Evolutionary conservation across 2,113 vertebrate genomes (phyloP), one percentile per base, ranked within the genome.

Genomic region (Delphinapterus leucas): DNA sequence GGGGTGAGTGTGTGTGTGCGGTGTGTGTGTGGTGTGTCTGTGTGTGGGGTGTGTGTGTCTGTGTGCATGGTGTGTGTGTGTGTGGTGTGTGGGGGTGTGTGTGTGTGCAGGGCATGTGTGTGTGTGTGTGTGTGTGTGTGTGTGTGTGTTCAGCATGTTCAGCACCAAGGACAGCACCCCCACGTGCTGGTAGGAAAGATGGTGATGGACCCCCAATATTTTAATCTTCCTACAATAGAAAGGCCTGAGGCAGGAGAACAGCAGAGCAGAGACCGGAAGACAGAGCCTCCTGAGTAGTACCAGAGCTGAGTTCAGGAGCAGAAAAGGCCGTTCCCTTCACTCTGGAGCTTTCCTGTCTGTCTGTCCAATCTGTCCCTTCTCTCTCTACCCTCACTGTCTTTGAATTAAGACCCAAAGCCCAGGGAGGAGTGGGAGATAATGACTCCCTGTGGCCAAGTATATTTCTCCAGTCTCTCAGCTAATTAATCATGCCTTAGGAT

Each of bases 111-210:
- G 4, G 38, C 38, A 4, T 4, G 68, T 11, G 70, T 2, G 68
- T 11, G 21, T 2, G 1, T 4, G 65, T 10, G 28, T 7, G 49
- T 33, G 25, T 38, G 58, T 7, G 13, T 21, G 1, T 5, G 73
- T 14, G 14, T 15, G 49, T 58, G 25, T 76, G 33, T 25, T 33
- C 49, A 14, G 3, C 2, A 2, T 36, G 44, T 79, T 94, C 97
- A 97, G 97, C 79, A 97, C 97, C 81, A 94, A 76, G 88, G 97
- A 96, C 97, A 97, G 96, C 85, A 1, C 26, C 49, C n/a, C n/a
- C 17, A 36, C 0, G 1, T 0, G 25, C 7, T 31, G 2, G 25
- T n/a, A 4, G 3, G 58, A 71, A 80, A 90, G 41, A 15, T 0
- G 0, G 8, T 38, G 21, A 23, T 23, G 3, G 58, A 9, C 25